These are phyloP conservation scores for Blastobasis lacticolella DNA, from an alignment of 2,888 invertebrate genomes.

Conservation along the genomic window DNA sequence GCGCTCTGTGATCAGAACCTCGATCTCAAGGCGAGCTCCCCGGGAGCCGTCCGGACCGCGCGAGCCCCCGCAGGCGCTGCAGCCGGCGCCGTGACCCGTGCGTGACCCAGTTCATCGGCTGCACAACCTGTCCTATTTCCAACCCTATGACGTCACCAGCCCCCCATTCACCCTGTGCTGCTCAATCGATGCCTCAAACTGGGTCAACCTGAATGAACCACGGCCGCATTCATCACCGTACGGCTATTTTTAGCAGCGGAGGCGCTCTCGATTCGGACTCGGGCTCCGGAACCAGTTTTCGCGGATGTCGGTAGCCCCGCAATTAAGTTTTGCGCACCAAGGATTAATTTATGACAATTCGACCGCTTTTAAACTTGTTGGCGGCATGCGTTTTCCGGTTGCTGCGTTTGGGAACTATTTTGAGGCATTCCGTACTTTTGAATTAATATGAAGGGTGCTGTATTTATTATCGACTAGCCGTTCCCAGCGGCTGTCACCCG, in stretches of 20 bases:
- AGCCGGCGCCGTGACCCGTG: conserved; percentile 12
- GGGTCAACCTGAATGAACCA: conserved; percentile 63
- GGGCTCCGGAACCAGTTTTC: conserved; percentile 38
- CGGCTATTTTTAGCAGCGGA: conserved; percentile 51
- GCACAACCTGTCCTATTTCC: conserved; percentile 62
- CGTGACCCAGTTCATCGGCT: conserved; percentile 53
- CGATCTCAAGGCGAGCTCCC: too few species aligned
- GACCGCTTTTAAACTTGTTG: conserved; percentile 18
- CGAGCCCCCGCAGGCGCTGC: conserved; percentile 7
- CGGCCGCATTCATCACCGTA: conserved; percentile 48
- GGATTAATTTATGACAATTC: conserved; percentile 26
- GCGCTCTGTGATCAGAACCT: too few species aligned
- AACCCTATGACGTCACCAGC: conserved; percentile 54
- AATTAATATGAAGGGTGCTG: too few species aligned
- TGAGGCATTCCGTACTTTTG: too few species aligned
- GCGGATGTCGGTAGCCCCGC: conserved; percentile 33
- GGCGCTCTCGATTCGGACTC: conserved; percentile 34
- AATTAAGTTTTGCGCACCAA: conserved; percentile 27
- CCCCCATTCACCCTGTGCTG: conserved; percentile 58
- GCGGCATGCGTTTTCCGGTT: not conserved
- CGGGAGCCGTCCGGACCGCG: not conserved
- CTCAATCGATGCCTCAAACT: conserved; percentile 64
- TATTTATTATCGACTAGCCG: too few species aligned
- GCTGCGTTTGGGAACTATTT: too few species aligned
- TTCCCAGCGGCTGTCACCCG: too few species aligned